Evolutionary conservation across 2,888 invertebrate species (phyloP).

Genomic region (Slavum lentiscoides): DNA sequence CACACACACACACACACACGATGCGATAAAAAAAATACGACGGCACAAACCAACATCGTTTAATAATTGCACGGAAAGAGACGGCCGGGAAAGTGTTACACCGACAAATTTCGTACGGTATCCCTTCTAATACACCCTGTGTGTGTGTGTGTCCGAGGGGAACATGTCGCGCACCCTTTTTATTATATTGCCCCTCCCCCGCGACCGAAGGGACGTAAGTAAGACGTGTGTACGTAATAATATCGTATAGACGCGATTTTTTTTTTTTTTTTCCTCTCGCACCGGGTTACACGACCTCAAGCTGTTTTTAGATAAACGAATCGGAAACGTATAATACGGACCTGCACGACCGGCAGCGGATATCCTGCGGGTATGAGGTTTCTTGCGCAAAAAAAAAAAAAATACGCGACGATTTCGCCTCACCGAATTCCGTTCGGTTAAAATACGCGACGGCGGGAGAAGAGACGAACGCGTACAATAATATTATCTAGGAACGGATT

Average conservation of each 20-base stretch:
- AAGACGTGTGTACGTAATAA: constrained; percentile 22
- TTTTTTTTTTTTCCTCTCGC: neutral
- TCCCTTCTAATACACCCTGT: neutral
- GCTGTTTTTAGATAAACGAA: constrained; percentile 41
- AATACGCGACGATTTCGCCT: constrained; percentile 5
- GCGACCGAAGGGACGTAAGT: constrained; percentile 9
- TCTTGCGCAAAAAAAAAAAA: neutral
- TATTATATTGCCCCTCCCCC: neutral
- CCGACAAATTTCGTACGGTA: neutral
- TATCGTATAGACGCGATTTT: neutral
- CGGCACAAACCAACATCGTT: no score
- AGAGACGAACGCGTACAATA: no score
- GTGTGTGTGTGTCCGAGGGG: neutral
- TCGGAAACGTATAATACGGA: constrained; percentile 28
- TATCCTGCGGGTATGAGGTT: constrained; percentile 39
- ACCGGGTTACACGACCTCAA: constrained; percentile 12
- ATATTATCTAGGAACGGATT: no score
- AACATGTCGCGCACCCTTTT: constrained; percentile 4
- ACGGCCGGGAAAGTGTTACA: neutral
- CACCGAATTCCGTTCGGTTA: neutral
- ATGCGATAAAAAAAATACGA: neutral
- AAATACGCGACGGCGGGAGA: no score
- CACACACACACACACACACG: no score
- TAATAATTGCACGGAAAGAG: no score
- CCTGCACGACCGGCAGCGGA: constrained; percentile 14